These are phyloP conservation scores for Shinisaurus crocodilurus DNA, from an alignment of 2,113 vertebrate genomes.

Conservation along the genomic window DNA sequence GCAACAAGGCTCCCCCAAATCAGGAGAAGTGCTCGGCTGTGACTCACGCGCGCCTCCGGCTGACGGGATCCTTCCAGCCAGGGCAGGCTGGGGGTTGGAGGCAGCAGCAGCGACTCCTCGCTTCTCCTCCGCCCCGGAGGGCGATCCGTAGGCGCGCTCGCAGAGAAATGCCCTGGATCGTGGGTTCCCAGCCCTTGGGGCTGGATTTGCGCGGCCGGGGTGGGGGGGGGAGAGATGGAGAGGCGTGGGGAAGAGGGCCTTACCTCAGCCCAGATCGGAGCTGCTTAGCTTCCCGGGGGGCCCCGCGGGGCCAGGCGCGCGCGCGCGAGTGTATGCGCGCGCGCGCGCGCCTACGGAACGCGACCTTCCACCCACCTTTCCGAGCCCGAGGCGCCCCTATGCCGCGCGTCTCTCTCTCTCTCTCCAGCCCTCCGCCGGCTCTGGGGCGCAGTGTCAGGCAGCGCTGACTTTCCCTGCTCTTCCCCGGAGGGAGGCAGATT, in stretches of 20 bases:
- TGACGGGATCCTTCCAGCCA: no score
- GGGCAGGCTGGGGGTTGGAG: neutral
- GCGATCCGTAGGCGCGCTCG: no score
- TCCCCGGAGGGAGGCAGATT: neutral
- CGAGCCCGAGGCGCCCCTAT: neutral
- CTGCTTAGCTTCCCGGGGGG: neutral
- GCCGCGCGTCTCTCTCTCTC: neutral
- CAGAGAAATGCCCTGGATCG: neutral
- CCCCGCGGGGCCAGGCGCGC: neutral
- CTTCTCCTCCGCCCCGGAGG: no score
- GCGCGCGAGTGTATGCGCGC: neutral
- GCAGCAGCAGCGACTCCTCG: neutral
- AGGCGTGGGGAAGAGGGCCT: neutral
- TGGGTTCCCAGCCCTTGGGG: no score
- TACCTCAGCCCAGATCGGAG: neutral
- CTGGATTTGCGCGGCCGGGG: neutral
- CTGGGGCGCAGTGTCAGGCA: neutral
- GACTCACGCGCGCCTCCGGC: neutral
- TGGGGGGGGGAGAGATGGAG: fast-evolving
- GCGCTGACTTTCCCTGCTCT: neutral
- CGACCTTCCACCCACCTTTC: neutral
- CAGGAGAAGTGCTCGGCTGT: neutral
- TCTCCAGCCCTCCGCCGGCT: neutral
- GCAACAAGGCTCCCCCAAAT: neutral
- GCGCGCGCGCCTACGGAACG: neutral